These are phyloP conservation scores for Xenentodon cancila DNA, from an alignment of 2,797 vertebrate genomes.

Conservation along the genomic window DNA sequence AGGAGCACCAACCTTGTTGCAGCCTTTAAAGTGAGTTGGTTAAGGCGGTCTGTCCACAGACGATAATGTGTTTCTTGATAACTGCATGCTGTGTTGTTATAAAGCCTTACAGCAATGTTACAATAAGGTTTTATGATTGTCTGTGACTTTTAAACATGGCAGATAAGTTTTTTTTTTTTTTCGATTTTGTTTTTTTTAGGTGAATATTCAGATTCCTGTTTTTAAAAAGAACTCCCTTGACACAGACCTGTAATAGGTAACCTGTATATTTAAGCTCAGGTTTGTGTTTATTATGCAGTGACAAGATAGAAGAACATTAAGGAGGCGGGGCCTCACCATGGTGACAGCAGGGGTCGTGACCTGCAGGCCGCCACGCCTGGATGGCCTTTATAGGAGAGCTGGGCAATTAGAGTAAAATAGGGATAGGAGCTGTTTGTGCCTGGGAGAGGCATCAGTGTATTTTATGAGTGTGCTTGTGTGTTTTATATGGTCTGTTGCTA, in stretches of 20 bases:
- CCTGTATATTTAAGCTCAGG: background rate
- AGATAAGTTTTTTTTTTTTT: too few relatives aligned
- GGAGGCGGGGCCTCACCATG: constrained; percentile 70
- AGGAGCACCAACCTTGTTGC: background rate
- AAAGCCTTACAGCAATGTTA: too few relatives aligned
- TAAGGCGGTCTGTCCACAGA: background rate
- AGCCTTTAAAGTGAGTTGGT: too few relatives aligned
- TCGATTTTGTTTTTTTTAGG: too few relatives aligned
- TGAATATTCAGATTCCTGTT: too few relatives aligned
- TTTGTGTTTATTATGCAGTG: constrained; percentile 63
- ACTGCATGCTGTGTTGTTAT: too few relatives aligned
- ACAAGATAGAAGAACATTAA: constrained; percentile 63
- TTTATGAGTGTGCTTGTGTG: constrained; percentile 4
- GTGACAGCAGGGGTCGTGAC: constrained; percentile 71
- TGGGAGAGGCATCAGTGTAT: constrained; percentile 28
- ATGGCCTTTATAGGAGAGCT: constrained; percentile 70
- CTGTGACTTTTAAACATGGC: too few relatives aligned
- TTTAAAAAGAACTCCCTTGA: background rate
- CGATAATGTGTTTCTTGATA: too few relatives aligned
- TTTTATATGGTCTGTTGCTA: constrained; percentile 13
- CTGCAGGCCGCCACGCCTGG: constrained; percentile 61
- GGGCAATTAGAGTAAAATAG: constrained; percentile 69
- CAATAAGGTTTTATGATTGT: too few relatives aligned
- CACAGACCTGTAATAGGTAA: background rate
- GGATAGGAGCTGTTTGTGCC: constrained; percentile 33